Base-by-base conservation (phyloP, 2,797 vertebrate genomes). In the Hapalemur alaotrensis region DNA sequence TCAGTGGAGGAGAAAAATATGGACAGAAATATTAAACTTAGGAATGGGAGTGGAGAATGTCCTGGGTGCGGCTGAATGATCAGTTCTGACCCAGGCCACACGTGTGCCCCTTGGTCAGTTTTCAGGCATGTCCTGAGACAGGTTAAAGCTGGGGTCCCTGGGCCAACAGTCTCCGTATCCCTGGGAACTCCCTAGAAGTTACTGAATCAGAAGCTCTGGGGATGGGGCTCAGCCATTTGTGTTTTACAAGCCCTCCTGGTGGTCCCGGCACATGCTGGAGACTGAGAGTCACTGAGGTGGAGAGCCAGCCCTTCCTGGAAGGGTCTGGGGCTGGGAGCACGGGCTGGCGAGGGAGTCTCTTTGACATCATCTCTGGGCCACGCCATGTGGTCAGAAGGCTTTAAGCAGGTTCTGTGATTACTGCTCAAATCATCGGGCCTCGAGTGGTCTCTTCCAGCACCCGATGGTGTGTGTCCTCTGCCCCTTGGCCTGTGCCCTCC, bases 381-480 rank as follows among this genome's bases (percentile, higher is more conserved):
- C 48, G n/a, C 13, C 17, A 9, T 12, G 14, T 43, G 4, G 15
- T n/a, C 32, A 11, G 52, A 72, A 43, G 9, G 54, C 13, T 0
- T 57, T 12, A 9, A 7, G 0, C 14, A 7, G 5, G 13, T 38
- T 43, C 18, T 28, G 48, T 48, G 2, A 7, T 35, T 25, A 59
- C 1, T 43, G 22, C 30, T 32, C n/a, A 57, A 1, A 25, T 13
- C 20, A 4, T 41, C 4, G n/a, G 23, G 1, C 32, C 11, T 41
- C 46, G 12, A 15, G 4, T 14, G 32, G 6, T 41, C 50, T 38
- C 9, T 18, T 11, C 14, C 0, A 3, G 43, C 5, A 2, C 12
- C 13, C 11, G 0, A 1, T 7, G 0, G 3, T 18, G 17, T 23
- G 30, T 65, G 38, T 38, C 65, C 75, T 50, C 13, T 35, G 17